Base-by-base conservation (phyloP, 2,113 vertebrate genomes). In the Ptyas mucosa region DNA sequence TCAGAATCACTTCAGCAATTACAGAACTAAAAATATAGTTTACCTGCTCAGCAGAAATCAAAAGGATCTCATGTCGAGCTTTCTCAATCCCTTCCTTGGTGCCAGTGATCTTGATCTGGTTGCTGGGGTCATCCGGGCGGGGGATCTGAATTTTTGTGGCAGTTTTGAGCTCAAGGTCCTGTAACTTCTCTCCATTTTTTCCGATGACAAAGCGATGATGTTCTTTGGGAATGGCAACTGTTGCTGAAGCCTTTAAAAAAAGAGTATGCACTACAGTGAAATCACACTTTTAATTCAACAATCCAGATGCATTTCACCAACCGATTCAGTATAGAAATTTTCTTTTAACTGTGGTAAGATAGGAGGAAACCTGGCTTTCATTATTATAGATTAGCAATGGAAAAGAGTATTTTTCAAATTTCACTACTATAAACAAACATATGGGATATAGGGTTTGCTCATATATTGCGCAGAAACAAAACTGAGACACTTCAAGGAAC, bases 131-230 rank as follows among this genome's bases (percentile, higher is more conserved):
- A 24, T 99, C 99, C 0, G 99, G 99, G 97, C 99, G 98, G 93
- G 99, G 99, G 97, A 99, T 99, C 97, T 99, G 99, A 97, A 99
- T 99, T 98, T 99, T 99, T 95, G 99, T 99, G 97, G 99, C 99
- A 89, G 99, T 99, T 98, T 99, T 99, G 87, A 99, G 98, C 97
- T 99, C 99, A 15, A 99, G 97, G 97, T 99, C 99, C 97, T 99
- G 99, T 93, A 99, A 98, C 96, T 99, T 99, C 98, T 99, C 99
- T 93, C 99, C 99, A 1, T 98, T 99, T 97, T 99, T 99, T 95
- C 99, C 99, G 34, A 99, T 99, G 93, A 99, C 99, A 98, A 99
- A 99, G 95, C 99, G 99, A 94, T 99, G 99, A 96, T 99, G 99
- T 90, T 99, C 99, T 94, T 99, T 99, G 91, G 99, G 99, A 97